Evolutionary conservation across 2,113 vertebrate genomes (phyloP), one percentile per base, ranked within the genome.

Genomic region (Machaerirhynchus nigripectus): DNA sequence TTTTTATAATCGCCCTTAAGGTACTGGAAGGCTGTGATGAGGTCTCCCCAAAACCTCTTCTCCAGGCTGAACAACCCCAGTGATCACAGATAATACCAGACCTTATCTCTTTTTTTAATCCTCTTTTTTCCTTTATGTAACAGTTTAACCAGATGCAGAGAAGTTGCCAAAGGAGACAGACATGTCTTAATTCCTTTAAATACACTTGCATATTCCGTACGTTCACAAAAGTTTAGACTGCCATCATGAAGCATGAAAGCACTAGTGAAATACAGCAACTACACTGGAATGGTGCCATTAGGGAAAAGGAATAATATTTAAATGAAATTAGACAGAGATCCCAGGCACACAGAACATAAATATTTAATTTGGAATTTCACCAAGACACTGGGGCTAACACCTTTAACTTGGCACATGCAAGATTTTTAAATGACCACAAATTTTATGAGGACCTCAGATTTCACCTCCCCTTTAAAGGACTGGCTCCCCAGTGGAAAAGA

Each of bases 361-460:
- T 83, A 91, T 94, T 95, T 97, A 60, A 76, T 89, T 3, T 94
- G 93, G 91, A 96, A 55, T 96, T 90, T 80, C 37, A 90, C 75
- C 87, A 91, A 79, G 78, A 40, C 35, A 15, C 87, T 55, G 47
- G 46, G 64, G 75, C 75, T 91, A 80, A 77, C 85, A 83, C 84
- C 90, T 96, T 91, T 64, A 64, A 88, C 55, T 93, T 88, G 85
- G 75, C 93, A 91, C 28, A 67, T 10, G 23, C 55, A 64, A 70
- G 68, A n/a, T 24, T 56, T 93, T 84, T 81, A 90, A 93, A 92
- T 2, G 20, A 90, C 76, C 59, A 92, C 76, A 90, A 47, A 90
- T 95, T 90, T 94, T 90, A 88, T 52, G 68, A 94, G 71, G 64
- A 74, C 73, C 35, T 95, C 65, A 67, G 68, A 57, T 94, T 96